Conservation (phyloP, 2,888 invertebrate species). For the Acanthosepion pharaonis region DNA sequence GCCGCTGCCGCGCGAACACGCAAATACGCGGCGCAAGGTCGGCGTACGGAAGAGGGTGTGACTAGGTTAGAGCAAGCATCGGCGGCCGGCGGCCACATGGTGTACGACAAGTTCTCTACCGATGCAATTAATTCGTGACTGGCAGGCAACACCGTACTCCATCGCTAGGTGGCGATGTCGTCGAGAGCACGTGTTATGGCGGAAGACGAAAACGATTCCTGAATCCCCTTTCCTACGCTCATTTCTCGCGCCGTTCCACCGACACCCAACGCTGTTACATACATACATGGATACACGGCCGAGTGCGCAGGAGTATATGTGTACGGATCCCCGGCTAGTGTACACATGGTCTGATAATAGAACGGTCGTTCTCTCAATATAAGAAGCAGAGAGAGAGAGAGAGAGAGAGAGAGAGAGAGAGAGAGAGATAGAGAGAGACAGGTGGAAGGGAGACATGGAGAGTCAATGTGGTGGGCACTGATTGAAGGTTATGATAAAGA, state of each 20-base stretch:
- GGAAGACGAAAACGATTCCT: not conserved
- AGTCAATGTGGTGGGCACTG: not conserved
- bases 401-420: not conserved
- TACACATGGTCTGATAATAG: not conserved
- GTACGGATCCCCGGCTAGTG: not conserved
- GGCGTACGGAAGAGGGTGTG: not conserved
- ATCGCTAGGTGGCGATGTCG: not conserved
- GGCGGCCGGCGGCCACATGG: not conserved
- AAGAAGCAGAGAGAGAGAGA: not conserved
- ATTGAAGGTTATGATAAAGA: no score
- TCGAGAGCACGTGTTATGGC: slow-evolving; percentile 18
- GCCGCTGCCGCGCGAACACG: not conserved
- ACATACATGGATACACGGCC: not conserved
- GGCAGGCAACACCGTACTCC: slow-evolving; percentile 33
- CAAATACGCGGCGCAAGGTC: not conserved
- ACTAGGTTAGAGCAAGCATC: not conserved
- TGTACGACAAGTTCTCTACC: slow-evolving; percentile 33
- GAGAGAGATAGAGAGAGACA: not conserved
- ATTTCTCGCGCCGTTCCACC: not conserved
- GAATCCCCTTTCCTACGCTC: not conserved
- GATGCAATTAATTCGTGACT: slow-evolving; percentile 33
- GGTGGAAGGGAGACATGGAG: not conserved
- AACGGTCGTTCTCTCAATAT: not conserved
- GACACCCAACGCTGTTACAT: not conserved
- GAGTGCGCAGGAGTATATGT: not conserved